Conservation (phyloP, 2,113 vertebrate species). For the Haliaeetus leucogaster region DNA sequence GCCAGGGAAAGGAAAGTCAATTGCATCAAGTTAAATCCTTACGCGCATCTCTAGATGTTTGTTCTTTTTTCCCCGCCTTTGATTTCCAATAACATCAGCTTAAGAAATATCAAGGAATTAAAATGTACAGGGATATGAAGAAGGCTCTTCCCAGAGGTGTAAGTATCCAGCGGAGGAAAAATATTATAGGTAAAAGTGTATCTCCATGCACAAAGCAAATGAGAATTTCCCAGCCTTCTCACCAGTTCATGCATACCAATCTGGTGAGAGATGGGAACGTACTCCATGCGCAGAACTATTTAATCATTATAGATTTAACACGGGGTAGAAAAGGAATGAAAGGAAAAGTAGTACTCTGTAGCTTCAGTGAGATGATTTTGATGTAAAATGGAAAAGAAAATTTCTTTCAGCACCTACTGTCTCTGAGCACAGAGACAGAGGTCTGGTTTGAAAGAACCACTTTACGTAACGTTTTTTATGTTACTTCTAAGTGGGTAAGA, state of each 20-base stretch:
- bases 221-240: not conserved
- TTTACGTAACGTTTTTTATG: not conserved
- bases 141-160: not conserved
- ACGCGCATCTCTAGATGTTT: not conserved
- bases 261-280: not conserved
- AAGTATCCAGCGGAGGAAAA: not conserved
- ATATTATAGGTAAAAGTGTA: not conserved
- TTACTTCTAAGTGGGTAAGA: not conserved
- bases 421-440: not conserved
- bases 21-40: not conserved
- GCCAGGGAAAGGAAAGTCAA: not conserved
- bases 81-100: not conserved
- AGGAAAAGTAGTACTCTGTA: not conserved
- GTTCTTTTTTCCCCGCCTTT: not conserved
- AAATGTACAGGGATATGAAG: not conserved
- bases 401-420: not conserved
- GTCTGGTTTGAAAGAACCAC: not conserved
- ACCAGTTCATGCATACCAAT: not conserved
- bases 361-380: not conserved
- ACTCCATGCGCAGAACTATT: fast-evolving
- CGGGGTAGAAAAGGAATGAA: not conserved
- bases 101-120: not conserved
- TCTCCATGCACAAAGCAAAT: not conserved
- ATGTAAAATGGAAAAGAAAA: not conserved
- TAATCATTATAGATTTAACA: not conserved